A percentile compares a stretch with the other conserved stretches of the same genome.
Conservation (phyloP, 2,113 vertebrate genomes). For the Sisor rabdophorus region DNA sequence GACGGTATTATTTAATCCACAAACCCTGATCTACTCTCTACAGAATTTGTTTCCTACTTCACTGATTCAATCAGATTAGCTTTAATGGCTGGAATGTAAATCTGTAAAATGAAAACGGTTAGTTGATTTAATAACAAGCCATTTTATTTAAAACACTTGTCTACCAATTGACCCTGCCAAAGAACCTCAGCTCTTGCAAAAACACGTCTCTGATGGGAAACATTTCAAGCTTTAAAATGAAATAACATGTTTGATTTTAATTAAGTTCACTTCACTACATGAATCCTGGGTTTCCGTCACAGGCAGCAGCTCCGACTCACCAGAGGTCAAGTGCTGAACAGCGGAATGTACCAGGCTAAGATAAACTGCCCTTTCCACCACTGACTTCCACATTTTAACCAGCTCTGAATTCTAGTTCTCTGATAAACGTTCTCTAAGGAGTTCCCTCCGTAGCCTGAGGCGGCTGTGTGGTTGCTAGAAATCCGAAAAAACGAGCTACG, state of each 20-base stretch:
- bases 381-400: conserved; percentile 66
- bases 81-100: neutral
- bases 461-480: neutral
- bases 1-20: neutral
- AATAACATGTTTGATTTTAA: conserved; percentile 13
- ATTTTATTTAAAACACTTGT: neutral
- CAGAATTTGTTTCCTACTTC: neutral
- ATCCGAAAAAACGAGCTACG: conserved; percentile 46
- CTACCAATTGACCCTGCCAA: neutral
- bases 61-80: neutral
- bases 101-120: neutral
- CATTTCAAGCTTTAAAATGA: neutral
- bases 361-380: conserved; percentile 83
- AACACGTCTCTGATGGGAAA: neutral
- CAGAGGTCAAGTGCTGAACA: conserved; percentile 75
- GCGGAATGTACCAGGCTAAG: conserved; percentile 73
- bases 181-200: neutral
- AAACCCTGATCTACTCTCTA: neutral
- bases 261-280: conserved; percentile 12
- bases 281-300: conserved; percentile 15
- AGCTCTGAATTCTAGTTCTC: conserved; percentile 71
- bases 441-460: conserved; percentile 30
- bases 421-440: conserved; percentile 45
- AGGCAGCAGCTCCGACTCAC: conserved; percentile 66
- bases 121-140: neutral